Base-by-base conservation (phyloP, 2,797 vertebrate species). In the Spea hammondii region DNA sequence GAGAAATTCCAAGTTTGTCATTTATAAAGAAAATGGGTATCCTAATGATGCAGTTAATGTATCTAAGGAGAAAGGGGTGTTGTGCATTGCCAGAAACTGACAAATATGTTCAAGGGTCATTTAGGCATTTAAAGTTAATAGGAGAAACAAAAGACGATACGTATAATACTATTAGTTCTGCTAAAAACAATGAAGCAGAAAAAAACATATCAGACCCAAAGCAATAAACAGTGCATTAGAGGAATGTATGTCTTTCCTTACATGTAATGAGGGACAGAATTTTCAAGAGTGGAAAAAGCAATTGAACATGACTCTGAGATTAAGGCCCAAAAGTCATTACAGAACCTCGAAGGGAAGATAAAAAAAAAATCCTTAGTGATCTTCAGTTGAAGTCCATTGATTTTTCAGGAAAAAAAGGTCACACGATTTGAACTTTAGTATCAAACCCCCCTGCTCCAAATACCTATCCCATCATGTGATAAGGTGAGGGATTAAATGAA, bases 141-240 rank as follows among this genome's bases (percentile, higher is more conserved):
- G 32, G 32, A 32, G 32, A 65, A 45, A 78, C 60, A 72, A 78
- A 45, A 77, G 59, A 64, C 51, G 65, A 53, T 71, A 62, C 68
- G 62, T 78, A 64, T 46, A 78, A 71, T 78, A 59, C 76, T 65
- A 65, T 71, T 71, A 65, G 55, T 78, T 48, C 57, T 49, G 47
- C 76, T 77, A 50, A 60, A 70, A 70, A 77, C 44, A 67, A 70
- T 64, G 67, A 62, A 64, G 60, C 60, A 62, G 49, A 62, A 77
- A 64, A 48, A 59, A 70, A 51, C 75, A 46, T 32, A 47, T 48
- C 49, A 65, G 68, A 4, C 8, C 13, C 5, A 9, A 71, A n/a
- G 68, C 57, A 71, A 78, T 78, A 71, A 78, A 71, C 76, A 71
- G 59, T 78, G 68, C 68, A 78, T 78, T 78, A 78, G 49, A 59